Evolutionary conservation across 1,140 invertebrate genomes (phyloP).

Genomic region (Babylonia areolata): DNA sequence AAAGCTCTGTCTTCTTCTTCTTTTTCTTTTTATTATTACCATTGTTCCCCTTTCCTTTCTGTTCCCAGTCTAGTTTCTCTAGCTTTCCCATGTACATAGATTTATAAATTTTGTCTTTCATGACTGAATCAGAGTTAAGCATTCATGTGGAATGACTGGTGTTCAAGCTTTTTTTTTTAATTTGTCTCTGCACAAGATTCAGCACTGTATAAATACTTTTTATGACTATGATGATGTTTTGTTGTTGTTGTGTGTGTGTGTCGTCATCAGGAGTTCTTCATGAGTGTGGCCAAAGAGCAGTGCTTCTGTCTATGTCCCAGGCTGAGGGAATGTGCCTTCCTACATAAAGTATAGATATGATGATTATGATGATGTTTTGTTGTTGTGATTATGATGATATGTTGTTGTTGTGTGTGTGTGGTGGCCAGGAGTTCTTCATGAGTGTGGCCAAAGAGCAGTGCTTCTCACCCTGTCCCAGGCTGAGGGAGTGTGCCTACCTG

Average conservation of each 20-base stretch:
- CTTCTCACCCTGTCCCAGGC: slow-evolving; percentile 73
- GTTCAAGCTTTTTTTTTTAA: no score
- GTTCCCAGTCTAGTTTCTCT: no score
- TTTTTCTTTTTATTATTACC: no score
- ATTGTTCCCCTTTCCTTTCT: no score
- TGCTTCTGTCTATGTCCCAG: slow-evolving; percentile 61
- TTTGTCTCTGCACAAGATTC: no score
- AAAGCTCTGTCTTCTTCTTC: no score
- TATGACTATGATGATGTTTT: no score
- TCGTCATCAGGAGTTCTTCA: background rate
- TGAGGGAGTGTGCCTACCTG: slow-evolving; percentile 80
- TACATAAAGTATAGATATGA: slow-evolving; percentile 57
- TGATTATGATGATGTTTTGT: background rate
- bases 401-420: slow-evolving; percentile 34
- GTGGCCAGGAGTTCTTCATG: slow-evolving; percentile 72
- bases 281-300: background rate
- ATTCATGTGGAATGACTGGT: no score
- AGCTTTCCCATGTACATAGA: no score
- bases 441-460: slow-evolving; percentile 76
- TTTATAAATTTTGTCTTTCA: no score
- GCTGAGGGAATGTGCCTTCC: slow-evolving; percentile 79
- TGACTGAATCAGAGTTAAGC: no score
- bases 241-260: background rate
- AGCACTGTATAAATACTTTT: no score
- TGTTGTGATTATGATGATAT: background rate